Conservation (phyloP, 2,113 vertebrate genomes). For the Barbus barbus region DNA sequence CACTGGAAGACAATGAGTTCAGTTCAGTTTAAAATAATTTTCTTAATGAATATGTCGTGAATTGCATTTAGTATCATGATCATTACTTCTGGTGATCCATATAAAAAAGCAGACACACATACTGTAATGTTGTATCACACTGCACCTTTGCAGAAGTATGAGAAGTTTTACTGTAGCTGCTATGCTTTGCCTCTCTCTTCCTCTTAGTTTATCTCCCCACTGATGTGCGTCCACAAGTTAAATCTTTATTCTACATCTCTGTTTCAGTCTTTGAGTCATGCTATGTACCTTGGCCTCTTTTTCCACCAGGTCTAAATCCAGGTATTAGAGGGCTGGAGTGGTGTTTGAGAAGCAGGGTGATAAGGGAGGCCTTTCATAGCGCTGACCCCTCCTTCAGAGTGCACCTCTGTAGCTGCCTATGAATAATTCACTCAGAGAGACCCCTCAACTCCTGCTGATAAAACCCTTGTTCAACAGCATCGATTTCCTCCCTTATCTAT, state of each 20-base stretch:
- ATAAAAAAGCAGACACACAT: neutral
- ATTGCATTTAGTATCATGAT: conserved; percentile 1
- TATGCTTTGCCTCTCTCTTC: neutral
- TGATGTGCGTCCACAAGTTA: neutral
- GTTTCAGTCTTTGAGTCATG: neutral
- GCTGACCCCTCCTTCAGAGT: conserved; percentile 63
- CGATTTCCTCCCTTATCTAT: conserved; percentile 73
- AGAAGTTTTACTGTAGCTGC: neutral
- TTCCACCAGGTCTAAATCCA: conserved; percentile 19
- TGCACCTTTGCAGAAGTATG: neutral
- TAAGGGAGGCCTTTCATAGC: conserved; percentile 60
- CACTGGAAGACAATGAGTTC: conserved; percentile 8
- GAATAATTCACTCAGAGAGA: conserved; percentile 84
- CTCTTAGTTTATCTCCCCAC: neutral
- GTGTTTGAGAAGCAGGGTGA: conserved; percentile 22
- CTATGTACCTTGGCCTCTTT: neutral
- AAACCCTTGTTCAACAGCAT: conserved; percentile 77
- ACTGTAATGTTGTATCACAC: neutral
- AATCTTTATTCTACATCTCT: neutral
- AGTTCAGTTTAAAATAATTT: conserved; percentile 15
- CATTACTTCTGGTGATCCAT: neutral
- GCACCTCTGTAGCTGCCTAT: conserved; percentile 73
- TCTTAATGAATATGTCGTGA: conserved; percentile 9
- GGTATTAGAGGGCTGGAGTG: conserved; percentile 47
- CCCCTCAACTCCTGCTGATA: conserved; percentile 78